Conservation (phyloP, 2,113 vertebrate genomes). For the Stomatorhinus ivindoensis region DNA sequence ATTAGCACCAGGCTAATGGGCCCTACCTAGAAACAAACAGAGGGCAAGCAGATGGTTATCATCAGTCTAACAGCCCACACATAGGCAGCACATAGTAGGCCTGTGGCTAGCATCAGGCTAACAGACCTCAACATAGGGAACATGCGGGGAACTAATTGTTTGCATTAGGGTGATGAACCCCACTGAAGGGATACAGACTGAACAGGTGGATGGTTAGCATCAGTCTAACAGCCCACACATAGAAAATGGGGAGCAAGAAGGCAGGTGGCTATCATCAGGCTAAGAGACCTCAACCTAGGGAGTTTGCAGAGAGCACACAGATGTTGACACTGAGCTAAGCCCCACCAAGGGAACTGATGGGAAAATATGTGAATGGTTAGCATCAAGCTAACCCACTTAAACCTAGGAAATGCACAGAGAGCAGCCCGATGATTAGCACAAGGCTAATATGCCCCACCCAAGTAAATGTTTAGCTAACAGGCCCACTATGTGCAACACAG, state of each 20-base stretch:
- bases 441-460: neutral
- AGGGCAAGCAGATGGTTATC: neutral
- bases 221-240: neutral
- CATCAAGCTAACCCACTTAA: neutral
- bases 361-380: neutral
- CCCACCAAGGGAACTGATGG: constrained; percentile 54
- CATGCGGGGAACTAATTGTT: neutral
- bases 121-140: neutral
- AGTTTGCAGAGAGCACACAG: neutral
- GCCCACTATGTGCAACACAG: neutral
- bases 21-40: constrained; percentile 55
- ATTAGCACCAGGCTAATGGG: constrained; percentile 77
- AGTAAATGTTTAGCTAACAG: neutral
- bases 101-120: neutral
- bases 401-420: neutral
- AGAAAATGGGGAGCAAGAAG: neutral
- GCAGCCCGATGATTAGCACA: neutral
- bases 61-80: neutral
- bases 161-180: constrained; percentile 60
- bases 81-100: neutral
- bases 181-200: constrained; percentile 44
- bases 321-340: constrained; percentile 50
- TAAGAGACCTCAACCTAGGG: neutral
- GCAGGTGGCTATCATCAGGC: neutral
- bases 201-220: neutral